Conservation (phyloP, 1,140 invertebrate species). For the Aphelenchoides fujianensis region DNA sequence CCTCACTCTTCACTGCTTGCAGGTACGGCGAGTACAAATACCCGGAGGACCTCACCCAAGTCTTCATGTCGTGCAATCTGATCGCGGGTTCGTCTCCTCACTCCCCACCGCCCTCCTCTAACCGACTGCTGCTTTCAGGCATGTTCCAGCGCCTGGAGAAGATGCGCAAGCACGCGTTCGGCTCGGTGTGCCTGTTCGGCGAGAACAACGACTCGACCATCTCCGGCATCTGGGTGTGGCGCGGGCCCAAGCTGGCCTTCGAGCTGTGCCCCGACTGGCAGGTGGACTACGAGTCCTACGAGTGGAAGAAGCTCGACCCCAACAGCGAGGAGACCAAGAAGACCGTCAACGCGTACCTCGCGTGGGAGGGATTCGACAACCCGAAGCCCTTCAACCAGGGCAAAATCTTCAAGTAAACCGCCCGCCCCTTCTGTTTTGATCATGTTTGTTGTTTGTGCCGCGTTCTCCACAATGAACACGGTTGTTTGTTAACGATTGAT, state of each 20-base stretch:
- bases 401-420: slow-evolving; percentile 90
- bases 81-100: no score
- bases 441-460: slow-evolving; percentile 2
- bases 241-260: slow-evolving; percentile 88
- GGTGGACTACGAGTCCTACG: slow-evolving; percentile 83
- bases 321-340: slow-evolving; percentile 78
- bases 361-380: slow-evolving; percentile 81
- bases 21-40: slow-evolving; percentile 93
- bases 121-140: slow-evolving; percentile 66
- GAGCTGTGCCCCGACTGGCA: slow-evolving; percentile 69
- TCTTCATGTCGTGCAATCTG: slow-evolving; percentile 93
- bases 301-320: slow-evolving; percentile 90
- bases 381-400: slow-evolving; percentile 94
- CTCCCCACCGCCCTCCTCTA: no score
- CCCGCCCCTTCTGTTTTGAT: neutral
- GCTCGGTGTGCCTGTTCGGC: slow-evolving; percentile 87
- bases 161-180: slow-evolving; percentile 92
- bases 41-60: slow-evolving; percentile 81
- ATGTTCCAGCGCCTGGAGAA: slow-evolving; percentile 98
- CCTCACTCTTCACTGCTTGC: no score
- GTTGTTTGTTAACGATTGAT: slow-evolving; percentile 1
- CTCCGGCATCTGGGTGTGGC: slow-evolving; percentile 94
- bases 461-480: neutral
- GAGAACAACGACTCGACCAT: slow-evolving; percentile 86
- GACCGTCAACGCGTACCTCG: slow-evolving; percentile 84